Percentiles rank a stretch among this genome's conserved stretches.
phyloP scores from a whole-genome alignment of 2,113 vertebrate species.

The Phycodurus eques region DNA sequence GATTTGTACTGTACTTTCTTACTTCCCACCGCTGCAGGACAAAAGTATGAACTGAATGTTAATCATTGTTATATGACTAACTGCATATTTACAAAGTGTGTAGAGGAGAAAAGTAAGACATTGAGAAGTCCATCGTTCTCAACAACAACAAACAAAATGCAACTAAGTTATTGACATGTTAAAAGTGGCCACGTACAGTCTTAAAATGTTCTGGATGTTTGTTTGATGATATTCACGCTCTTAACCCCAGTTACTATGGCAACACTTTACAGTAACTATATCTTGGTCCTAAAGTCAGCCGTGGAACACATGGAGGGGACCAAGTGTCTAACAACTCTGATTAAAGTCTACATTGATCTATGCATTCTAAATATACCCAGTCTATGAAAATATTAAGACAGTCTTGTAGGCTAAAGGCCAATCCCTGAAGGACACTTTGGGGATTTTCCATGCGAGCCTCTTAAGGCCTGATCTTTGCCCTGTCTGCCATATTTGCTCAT shows the following conservation, averaged over 20 bases:
- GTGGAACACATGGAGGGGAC: background rate
- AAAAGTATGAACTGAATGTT: too few relatives aligned
- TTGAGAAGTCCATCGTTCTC: too few relatives aligned
- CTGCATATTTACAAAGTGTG: too few relatives aligned
- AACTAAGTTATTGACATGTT: background rate
- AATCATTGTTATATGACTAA: too few relatives aligned
- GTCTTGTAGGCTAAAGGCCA: constrained; percentile 15
- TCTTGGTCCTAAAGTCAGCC: background rate
- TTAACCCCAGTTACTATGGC: background rate
- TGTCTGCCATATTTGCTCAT: constrained; percentile 25
- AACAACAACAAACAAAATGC: too few relatives aligned
- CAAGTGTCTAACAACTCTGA: background rate
- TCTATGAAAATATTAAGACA: constrained; percentile 6
- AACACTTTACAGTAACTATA: background rate
- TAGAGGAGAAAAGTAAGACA: too few relatives aligned
- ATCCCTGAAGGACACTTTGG: constrained; percentile 24
- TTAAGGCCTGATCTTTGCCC: constrained; percentile 36
- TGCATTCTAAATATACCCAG: constrained; percentile 3
- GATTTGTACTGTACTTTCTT: too few relatives aligned
- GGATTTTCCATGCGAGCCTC: constrained; percentile 51
- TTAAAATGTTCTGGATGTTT: background rate
- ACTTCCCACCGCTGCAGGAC: too few relatives aligned
- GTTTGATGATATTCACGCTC: background rate
- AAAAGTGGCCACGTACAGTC: background rate
- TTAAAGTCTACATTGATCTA: background rate